A percentile compares a stretch with the other conserved stretches of the same genome.
Conservation (phyloP, 2,113 vertebrate genomes). For the Corydoras sp. region DNA sequence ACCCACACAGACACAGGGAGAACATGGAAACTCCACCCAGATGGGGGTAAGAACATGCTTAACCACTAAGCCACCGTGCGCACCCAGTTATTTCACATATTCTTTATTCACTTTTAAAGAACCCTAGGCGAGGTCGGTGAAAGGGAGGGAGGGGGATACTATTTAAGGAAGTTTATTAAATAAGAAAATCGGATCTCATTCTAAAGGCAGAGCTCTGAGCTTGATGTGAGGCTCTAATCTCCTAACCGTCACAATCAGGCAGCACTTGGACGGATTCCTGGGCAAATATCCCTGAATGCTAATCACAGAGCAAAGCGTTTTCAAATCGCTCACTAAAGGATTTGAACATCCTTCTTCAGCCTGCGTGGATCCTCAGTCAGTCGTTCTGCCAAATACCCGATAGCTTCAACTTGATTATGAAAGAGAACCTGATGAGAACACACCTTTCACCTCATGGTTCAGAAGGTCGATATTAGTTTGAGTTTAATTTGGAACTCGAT, state of each 20-base stretch:
- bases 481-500: no score
- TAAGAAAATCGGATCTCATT: constrained; percentile 56
- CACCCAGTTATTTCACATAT: constrained; percentile 6
- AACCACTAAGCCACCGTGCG: neutral
- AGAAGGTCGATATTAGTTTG: no score
- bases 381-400: constrained; percentile 65
- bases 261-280: constrained; percentile 41
- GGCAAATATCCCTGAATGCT: constrained; percentile 46
- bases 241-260: constrained; percentile 48
- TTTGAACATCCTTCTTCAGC: constrained; percentile 64
- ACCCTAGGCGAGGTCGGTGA: constrained; percentile 21
- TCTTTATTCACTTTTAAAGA: constrained; percentile 25
- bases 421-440: constrained; percentile 55
- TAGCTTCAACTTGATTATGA: constrained; percentile 56
- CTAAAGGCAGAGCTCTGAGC: constrained; percentile 45
- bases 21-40: no score
- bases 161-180: constrained; percentile 48
- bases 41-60: no score
- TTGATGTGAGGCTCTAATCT: constrained; percentile 55
- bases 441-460: constrained; percentile 38
- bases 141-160: constrained; percentile 31
- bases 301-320: constrained; percentile 48
- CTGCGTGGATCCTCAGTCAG: constrained; percentile 51
- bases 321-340: constrained; percentile 49
- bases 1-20: no score